Evolutionary conservation across 2,113 vertebrate genomes (phyloP), one percentile per base, ranked within the genome.

Genomic region (Alligator mississippiensis): DNA sequence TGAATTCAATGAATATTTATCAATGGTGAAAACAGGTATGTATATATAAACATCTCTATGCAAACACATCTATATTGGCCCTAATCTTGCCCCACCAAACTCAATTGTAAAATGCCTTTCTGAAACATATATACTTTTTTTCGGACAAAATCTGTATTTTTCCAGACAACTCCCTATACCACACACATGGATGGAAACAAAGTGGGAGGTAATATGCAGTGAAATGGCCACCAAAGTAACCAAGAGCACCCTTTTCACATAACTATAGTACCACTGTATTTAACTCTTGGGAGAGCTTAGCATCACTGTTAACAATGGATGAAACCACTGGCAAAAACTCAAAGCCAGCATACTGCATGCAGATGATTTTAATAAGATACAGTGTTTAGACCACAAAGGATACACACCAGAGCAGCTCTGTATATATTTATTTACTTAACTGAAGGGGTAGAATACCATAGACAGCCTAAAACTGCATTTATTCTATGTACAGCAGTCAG

Each of bases 141-240:
- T 86, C 81, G 66, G 83, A 96, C 97, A 96, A 97, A 97, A 89
- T 87, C 91, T 97, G 3, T 97, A 95, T 97, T 98, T 98, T 98
- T 97, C 93, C 94, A 97, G 97, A 97, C 97, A 97, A 95, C 97
- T 97, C 97, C 97, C 96, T 92, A 60, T 97, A 93, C 97, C 98
- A 98, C 98, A 98, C 98, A 98, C 97, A 97, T 96, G 95, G 97
- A 96, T 95, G 97, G 97, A 95, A 98, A 96, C 97, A 94, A 96
- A 98, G 98, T 98, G 97, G 98, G 98, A 98, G 98, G 98, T 98
- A 96, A 94, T 55, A 92, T 62, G 96, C 93, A 94, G 64, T 0
- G 90, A 88, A 97, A 92, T 47, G 88, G 97, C 97, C 95, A 90
- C 96, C 87, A 94, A 95, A 97, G 95, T 88, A 87, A 97, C 94